Percentiles rank a stretch among this genome's conserved stretches.
Conservation (phyloP, 2,888 invertebrate genomes). For the Caenorhabditis wallacei region DNA sequence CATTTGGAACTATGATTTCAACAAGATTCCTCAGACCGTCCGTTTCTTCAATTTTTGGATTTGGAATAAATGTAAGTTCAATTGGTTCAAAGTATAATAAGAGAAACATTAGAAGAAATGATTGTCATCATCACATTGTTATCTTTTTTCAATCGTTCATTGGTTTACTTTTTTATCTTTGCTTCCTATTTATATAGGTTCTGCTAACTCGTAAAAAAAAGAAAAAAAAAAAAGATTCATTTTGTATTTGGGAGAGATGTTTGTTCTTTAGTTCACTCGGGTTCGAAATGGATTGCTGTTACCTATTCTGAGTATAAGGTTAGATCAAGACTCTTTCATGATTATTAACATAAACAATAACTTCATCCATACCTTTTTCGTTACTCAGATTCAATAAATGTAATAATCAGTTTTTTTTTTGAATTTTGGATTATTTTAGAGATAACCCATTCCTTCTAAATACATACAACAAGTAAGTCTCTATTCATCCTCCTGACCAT, state of each 20-base stretch:
- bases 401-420: not conserved
- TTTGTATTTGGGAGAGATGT: too few species aligned
- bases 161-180: constrained; percentile 19
- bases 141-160: constrained; percentile 40
- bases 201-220: not conserved
- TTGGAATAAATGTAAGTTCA: constrained; percentile 51
- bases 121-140: constrained; percentile 49
- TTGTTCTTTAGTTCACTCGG: too few species aligned
- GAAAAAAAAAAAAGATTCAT: too few species aligned
- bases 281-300: too few species aligned
- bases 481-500: not conserved
- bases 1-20: constrained; percentile 37
- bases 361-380: too few species aligned
- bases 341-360: too few species aligned
- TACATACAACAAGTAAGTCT: too few species aligned
- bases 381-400: too few species aligned
- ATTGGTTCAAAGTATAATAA: constrained; percentile 31
- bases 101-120: not conserved
- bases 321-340: too few species aligned
- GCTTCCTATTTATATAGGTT: not conserved
- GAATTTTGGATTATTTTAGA: too few species aligned
- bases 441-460: too few species aligned
- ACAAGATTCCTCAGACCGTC: constrained; percentile 46
- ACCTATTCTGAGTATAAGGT: too few species aligned
- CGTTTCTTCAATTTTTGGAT: constrained; percentile 30